phyloP scores from a whole-genome alignment of 2,888 invertebrate genomes.

The Adela reaumurella region DNA sequence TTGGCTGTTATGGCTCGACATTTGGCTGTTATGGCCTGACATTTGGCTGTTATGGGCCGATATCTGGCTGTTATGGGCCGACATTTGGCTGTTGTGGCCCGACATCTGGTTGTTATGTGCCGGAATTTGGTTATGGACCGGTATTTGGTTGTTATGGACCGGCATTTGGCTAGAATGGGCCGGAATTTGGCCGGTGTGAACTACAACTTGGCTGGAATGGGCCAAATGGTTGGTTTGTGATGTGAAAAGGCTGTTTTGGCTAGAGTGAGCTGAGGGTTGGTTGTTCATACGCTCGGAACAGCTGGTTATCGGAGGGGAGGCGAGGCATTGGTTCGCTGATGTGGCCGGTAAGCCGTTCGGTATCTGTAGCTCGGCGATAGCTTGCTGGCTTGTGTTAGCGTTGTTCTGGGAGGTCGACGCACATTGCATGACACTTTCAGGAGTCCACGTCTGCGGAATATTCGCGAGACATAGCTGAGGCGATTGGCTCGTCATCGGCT shows the following conservation, averaged over 20 bases:
- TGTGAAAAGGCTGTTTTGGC: background rate
- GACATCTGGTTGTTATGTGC: conserved; percentile 10
- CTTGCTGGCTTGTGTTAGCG: conserved; percentile 40
- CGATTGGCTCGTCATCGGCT: conserved; percentile 32
- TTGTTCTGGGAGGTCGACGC: conserved; percentile 23
- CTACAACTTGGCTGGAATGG: background rate
- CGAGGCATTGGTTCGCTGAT: background rate
- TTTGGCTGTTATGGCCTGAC: too few species aligned
- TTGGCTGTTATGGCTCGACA: conserved; percentile 1
- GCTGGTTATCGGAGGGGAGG: conserved; percentile 1
- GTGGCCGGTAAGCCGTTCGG: conserved; percentile 22
- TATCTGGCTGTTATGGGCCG: conserved; percentile 21
- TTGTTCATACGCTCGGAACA: conserved; percentile 6
- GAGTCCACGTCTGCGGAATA: conserved; percentile 10
- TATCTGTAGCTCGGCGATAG: conserved; percentile 15
- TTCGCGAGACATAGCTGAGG: conserved; percentile 36
- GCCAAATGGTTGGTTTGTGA: background rate
- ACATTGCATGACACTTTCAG: background rate
- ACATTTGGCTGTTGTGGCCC: conserved; percentile 6
- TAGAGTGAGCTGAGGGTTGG: background rate
- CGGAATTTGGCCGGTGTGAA: background rate
- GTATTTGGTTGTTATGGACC: background rate
- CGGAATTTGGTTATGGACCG: conserved; percentile 16
- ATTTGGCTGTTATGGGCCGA: conserved; percentile 13
- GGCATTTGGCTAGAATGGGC: background rate